These are phyloP conservation scores for Triops longicaudatus DNA, from an alignment of 1,140 invertebrate species.

Conservation along the genomic window DNA sequence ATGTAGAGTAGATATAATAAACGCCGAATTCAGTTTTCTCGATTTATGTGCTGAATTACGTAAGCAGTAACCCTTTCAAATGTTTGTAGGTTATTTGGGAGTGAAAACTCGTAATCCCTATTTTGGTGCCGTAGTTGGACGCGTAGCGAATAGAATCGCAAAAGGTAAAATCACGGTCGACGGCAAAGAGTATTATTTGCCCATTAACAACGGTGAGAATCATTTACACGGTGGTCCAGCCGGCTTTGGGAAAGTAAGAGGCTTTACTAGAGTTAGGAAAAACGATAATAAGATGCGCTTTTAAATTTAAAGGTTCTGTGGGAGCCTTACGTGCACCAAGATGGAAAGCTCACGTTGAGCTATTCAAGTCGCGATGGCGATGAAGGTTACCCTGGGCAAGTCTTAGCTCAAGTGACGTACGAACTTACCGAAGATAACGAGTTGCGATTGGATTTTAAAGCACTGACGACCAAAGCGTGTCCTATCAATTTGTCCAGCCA, in stretches of 20 bases:
- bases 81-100: conserved; percentile 52
- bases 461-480: conserved; percentile 64
- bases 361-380: conserved; percentile 68
- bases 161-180: conserved; percentile 59
- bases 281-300: not conserved
- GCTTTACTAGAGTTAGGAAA: not conserved
- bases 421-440: conserved; percentile 59
- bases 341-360: conserved; percentile 50
- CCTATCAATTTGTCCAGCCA: conserved; percentile 88
- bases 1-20: too few species aligned
- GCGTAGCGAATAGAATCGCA: conserved; percentile 77
- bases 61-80: not conserved
- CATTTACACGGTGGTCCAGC: conserved; percentile 76
- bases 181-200: conserved; percentile 56
- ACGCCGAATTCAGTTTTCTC: too few species aligned
- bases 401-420: conserved; percentile 24
- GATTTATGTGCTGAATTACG: too few species aligned
- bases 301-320: conserved; percentile 38
- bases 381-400: conserved; percentile 54
- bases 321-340: conserved; percentile 35
- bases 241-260: conserved; percentile 74
- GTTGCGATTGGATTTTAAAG: conserved; percentile 60
- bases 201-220: conserved; percentile 61
- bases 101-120: conserved; percentile 52
- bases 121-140: conserved; percentile 78